Base-by-base conservation (phyloP, 2,888 invertebrate species). In the Sinopyrophorus schimmeli region DNA sequence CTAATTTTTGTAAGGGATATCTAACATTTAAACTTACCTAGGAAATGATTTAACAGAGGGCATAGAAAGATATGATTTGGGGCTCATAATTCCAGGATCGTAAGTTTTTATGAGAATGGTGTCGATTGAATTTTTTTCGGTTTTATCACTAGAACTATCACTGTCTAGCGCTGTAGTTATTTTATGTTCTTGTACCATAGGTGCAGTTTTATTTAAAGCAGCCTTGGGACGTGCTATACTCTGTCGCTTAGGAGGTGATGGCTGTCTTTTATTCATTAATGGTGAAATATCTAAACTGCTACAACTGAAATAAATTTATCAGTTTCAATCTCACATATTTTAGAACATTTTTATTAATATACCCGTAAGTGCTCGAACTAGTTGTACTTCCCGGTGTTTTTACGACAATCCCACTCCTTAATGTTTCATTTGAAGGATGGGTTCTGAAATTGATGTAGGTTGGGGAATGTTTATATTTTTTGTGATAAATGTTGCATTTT, bases 11-110 rank as follows among this genome's bases (percentile, higher is more conserved):
- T 14, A 28, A 12, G 4, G n/a, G 30, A 1, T n/a, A 30, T n/a
- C n/a, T 5, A 4, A 43, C 12, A 11, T 21, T 11, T 9, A 31
- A n/a, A 40, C 59, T 60, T 66, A 83, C 79, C 84, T 85, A 1
- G 91, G 91, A 64, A 91, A 92, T n/a, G 87, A 84, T 63, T 84
- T 87, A 5, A 90, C 85, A 1, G 90, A 89, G 12, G 89, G 89
- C 90, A 91, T 91, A 0, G 90, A 90, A 3, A 91, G 77, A 65
- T 87, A 90, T 0, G 90, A 90, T 31, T 88, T 87, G 0, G 91
- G 73, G 52, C 73, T 74, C n/a, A 70, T 55, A 2, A 72, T 67
- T 5, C 69, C 71, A n/a, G 68, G 66, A 46, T 68, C 69, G 21
- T 62, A 61, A 43, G 67, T 67, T 20, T 55, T 61, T 11, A 55